Percentiles rank a stretch among this genome's conserved stretches.
phyloP scores from a whole-genome alignment of 2,888 invertebrate species.

The Bembecia ichneumoniformis region DNA sequence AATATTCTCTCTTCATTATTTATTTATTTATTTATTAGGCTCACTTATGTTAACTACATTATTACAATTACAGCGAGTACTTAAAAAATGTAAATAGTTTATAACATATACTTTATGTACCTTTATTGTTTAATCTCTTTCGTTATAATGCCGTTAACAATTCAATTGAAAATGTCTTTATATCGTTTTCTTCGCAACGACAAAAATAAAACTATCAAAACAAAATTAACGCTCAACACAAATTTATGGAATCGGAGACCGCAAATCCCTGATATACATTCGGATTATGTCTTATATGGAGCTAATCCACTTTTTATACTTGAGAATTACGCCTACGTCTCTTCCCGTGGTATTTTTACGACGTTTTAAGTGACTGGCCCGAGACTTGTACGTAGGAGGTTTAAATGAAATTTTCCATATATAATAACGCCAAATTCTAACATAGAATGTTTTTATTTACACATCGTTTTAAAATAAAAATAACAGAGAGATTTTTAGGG shows the following conservation, averaged over 20 bases:
- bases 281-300: conserved; percentile 41
- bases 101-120: no score
- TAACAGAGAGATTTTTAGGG: no score
- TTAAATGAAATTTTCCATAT: not conserved
- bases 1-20: no score
- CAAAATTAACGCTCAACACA: conserved; percentile 6
- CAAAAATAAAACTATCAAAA: conserved; percentile 1
- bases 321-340: conserved; percentile 40
- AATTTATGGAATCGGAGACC: conserved; percentile 16
- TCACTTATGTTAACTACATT: no score
- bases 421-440: no score
- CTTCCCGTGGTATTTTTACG: conserved; percentile 24
- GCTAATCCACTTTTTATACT: conserved; percentile 56
- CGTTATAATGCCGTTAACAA: not conserved
- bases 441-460: no score
- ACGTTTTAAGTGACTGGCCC: conserved; percentile 42
- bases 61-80: no score
- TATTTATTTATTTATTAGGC: no score
- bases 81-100: no score
- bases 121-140: no score
- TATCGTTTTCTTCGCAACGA: not conserved
- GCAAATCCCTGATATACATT: conserved; percentile 49
- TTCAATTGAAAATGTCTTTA: not conserved
- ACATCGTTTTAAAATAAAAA: no score
- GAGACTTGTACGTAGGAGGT: conserved; percentile 1